Percentiles rank a stretch among this genome's conserved stretches.
Evolutionary conservation across 1,140 invertebrate genomes (phyloP).

Genomic region (Heliconius himera): DNA sequence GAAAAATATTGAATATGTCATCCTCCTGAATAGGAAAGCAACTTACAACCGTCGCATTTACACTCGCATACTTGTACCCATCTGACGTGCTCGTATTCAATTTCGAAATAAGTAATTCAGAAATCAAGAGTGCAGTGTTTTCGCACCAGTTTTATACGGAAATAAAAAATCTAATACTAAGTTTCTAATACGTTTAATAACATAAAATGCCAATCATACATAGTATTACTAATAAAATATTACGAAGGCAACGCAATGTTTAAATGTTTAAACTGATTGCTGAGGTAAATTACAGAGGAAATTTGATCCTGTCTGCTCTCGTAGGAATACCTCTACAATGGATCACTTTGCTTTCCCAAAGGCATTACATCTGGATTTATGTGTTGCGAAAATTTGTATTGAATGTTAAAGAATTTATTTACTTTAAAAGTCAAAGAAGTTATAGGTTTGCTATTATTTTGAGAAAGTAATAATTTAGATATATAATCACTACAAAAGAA

Average conservation of each 20-base stretch:
- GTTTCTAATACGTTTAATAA: no score
- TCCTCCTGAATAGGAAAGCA: no score
- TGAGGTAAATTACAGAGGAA: neutral
- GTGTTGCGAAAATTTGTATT: neutral
- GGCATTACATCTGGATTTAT: slow-evolving; percentile 2
- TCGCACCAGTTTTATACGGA: neutral
- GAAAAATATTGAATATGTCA: no score
- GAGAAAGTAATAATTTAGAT: neutral
- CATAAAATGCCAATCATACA: neutral
- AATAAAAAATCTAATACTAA: no score
- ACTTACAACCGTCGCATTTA: no score
- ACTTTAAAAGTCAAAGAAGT: neutral
- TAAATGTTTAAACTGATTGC: neutral
- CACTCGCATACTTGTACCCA: no score
- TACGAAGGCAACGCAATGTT: neutral
- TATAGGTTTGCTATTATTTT: no score
- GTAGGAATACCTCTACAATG: neutral
- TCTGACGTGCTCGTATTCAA: no score
- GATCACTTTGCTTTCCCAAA: slow-evolving; percentile 4
- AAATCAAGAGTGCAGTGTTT: no score
- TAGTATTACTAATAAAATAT: neutral
- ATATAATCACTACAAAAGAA: neutral
- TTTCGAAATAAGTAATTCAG: no score
- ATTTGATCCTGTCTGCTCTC: neutral
- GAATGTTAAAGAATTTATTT: neutral